Evolutionary conservation across 2,113 vertebrate genomes (phyloP), one percentile per base, ranked within the genome.

Genomic region (Phylloscopus whistleri): DNA sequence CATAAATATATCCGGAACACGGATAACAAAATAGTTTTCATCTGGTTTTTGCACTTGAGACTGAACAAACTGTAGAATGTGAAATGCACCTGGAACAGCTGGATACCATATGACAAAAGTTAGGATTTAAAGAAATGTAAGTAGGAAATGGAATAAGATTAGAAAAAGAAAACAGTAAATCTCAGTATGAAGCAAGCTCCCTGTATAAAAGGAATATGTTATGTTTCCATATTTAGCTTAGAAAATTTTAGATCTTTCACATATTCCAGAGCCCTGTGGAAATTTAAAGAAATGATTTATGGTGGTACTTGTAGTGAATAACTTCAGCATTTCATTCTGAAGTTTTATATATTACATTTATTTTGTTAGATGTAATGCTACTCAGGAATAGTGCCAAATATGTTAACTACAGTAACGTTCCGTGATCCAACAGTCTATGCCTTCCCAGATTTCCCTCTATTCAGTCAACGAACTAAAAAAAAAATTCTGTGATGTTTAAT

Each of bases 31-130:
- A 87, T 73, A 76, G 67, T 59, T 92, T 88, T 89, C 58, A 68
- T 93, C 86, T 87, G 53, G 69, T 78, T 94, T 94, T 96, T 96
- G 84, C 91, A 69, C 72, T 97, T 93, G 86, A 97, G 82, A 96
- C 86, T 90, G 80, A 95, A 96, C 96, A 94, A 91, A 96, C 19
- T 96, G 91, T 90, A n/a, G 64, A 97, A 95, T 91, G 58, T 82
- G 62, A 98, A 97, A 94, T 94, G 93, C 52, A 87, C 95, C 94
- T 97, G 88, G 81, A 96, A 95, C 79, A 97, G 90, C 96, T 96
- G 97, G 80, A 94, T 58, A 93, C 90, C 92, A 95, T 89, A 97
- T 80, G 95, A 97, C 62, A 78, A 46, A 96, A 91, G 95, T 96
- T 90, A 96, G 84, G 86, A 80, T 89, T 96, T 92, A 91, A 92